These are phyloP conservation scores for Channa maculata DNA, from an alignment of 2,113 vertebrate genomes.

Conservation along the genomic window DNA sequence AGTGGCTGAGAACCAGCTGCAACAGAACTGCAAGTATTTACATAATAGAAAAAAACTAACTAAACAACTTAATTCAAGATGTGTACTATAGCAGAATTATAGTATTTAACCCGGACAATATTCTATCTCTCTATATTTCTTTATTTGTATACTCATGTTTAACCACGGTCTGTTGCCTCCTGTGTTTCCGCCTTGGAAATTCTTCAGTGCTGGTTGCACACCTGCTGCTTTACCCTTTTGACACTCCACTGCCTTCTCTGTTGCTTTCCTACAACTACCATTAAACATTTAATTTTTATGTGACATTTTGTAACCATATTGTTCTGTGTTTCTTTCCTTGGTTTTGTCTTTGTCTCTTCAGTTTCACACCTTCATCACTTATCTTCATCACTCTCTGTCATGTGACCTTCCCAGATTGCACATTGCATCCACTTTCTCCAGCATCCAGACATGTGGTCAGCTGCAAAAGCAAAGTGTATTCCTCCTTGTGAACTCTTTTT, in stretches of 20 bases:
- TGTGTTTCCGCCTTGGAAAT: slow-evolving; percentile 52
- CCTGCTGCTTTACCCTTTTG: slow-evolving; percentile 49
- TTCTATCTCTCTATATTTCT: not conserved
- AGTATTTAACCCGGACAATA: not conserved
- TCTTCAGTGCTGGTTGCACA: slow-evolving; percentile 50
- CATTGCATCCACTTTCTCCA: slow-evolving; percentile 43
- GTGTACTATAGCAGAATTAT: not conserved
- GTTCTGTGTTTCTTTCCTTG: slow-evolving; percentile 18
- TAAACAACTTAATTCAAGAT: not conserved
- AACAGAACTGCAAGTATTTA: not conserved
- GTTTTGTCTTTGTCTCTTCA: slow-evolving; percentile 13
- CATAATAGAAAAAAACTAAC: not conserved
- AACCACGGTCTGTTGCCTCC: slow-evolving; percentile 45
- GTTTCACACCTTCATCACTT: not conserved
- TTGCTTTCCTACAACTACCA: slow-evolving; percentile 1
- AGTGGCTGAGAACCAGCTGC: not conserved
- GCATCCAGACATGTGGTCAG: slow-evolving; percentile 73
- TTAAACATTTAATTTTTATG: slow-evolving; percentile 4
- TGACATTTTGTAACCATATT: slow-evolving; percentile 29
- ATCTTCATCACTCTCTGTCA: slow-evolving; percentile 17
- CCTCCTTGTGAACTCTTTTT: slow-evolving; percentile 52
- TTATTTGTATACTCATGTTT: slow-evolving; percentile 2
- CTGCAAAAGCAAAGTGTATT: slow-evolving; percentile 47
- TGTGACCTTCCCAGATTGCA: slow-evolving; percentile 14
- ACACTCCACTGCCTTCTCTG: slow-evolving; percentile 36